Evolutionary conservation across 2,888 invertebrate genomes (phyloP).

Genomic region (Fabriciana adippe): DNA sequence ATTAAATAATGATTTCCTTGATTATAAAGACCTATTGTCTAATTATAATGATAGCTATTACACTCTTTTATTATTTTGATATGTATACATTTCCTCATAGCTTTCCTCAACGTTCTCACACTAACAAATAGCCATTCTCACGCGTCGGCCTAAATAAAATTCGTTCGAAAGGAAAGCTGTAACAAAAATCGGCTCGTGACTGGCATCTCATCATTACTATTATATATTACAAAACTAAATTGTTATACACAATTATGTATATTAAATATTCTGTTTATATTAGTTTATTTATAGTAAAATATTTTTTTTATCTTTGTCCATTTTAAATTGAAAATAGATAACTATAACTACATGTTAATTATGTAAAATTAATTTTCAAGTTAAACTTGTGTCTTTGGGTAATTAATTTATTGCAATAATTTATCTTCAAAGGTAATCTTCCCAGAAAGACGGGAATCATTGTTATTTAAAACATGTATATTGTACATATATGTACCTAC

Average conservation of each 20-base stretch:
- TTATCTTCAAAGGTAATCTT: too few relatives aligned
- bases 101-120: constrained; percentile 29
- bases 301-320: too few relatives aligned
- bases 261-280: too few relatives aligned
- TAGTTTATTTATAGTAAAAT: too few relatives aligned
- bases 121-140: constrained; percentile 28
- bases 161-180: constrained; percentile 34
- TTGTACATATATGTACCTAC: not conserved
- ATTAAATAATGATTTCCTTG: not conserved
- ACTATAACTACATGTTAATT: too few relatives aligned
- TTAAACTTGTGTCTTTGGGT: too few relatives aligned
- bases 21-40: too few relatives aligned
- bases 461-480: too few relatives aligned
- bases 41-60: constrained; percentile 8
- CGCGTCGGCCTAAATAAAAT: constrained; percentile 31
- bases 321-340: too few relatives aligned
- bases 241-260: not conserved
- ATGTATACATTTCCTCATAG: constrained; percentile 9
- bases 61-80: constrained; percentile 1
- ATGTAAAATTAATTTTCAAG: too few relatives aligned
- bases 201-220: constrained; percentile 20
- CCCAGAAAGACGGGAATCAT: too few relatives aligned
- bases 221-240: constrained; percentile 9
- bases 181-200: constrained; percentile 32
- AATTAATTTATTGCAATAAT: too few relatives aligned